Evolutionary conservation across 2,113 vertebrate genomes (phyloP), one percentile per base, ranked within the genome.

Genomic region (Sardina pilchardus): DNA sequence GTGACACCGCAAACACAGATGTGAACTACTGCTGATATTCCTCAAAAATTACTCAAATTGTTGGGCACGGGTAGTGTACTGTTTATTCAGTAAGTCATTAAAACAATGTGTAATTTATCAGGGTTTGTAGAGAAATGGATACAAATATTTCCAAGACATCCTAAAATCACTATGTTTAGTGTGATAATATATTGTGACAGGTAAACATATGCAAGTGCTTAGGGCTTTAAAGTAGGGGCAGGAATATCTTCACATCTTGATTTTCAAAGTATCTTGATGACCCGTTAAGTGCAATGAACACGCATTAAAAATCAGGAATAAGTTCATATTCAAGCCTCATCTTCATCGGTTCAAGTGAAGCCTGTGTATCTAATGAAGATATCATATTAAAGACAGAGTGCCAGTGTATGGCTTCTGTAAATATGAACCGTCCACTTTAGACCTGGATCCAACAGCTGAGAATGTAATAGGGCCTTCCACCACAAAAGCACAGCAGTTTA

Each of bases 241-340:
- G 93, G 90, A 90, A 88, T 91, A 92, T 89, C 91, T 94, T 92
- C 92, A 92, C 92, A 90, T 89, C 84, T 87, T 89, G 88, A 93
- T 94, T 92, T 92, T 89, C 90, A 92, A 92, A 92, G 91, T 91
- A 95, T 90, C 88, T 93, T 88, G 12, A 47, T 53, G 16, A 53
- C 50, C 17, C 50, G 3, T 53, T 19, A 53, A 19, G 16, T 53
- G 5, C 4, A 14, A 53, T 17, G 16, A 53, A 3, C 14, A 19
- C 19, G 17, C 3, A 53, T 19, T 53, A 53, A 5, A 59, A 59
- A 21, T 4, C 53, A 24, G 21, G 21, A 59, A 26, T 30, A 16
- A 71, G 63, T 30, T 71, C 7, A 34, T 26, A 9, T 36, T 67
- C 6, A 6, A n/a, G n/a, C n/a, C n/a, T n/a, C n/a, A n/a, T n/a